A percentile compares a stretch with the other conserved stretches of the same genome.
These are phyloP conservation scores for Periophthalmus modestus DNA, from an alignment of 2,113 vertebrate species.

Conservation along the genomic window DNA sequence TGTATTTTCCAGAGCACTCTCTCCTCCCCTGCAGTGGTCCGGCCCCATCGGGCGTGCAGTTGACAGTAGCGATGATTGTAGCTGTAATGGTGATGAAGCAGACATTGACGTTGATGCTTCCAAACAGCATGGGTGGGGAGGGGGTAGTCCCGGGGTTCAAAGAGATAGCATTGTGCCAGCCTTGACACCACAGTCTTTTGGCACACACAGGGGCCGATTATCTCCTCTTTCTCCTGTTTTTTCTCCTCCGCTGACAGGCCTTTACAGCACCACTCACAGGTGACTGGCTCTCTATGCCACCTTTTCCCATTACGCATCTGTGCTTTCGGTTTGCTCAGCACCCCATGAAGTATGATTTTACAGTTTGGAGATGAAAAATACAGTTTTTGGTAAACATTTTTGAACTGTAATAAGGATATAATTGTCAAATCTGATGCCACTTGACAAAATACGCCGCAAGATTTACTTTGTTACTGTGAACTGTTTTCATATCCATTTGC, in stretches of 20 bases:
- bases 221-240: conserved; percentile 49
- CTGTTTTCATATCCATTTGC: too few species aligned
- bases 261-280: conserved; percentile 56
- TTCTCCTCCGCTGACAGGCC: conserved; percentile 45
- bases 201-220: conserved; percentile 61
- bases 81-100: conserved; percentile 47
- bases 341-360: background rate
- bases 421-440: too few species aligned
- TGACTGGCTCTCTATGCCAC: conserved; percentile 52
- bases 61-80: conserved; percentile 51
- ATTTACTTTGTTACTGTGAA: too few species aligned
- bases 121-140: conserved; percentile 53
- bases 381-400: background rate
- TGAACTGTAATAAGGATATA: too few species aligned
- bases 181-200: conserved; percentile 31
- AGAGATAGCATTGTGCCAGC: conserved; percentile 34
- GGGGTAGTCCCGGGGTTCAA: conserved; percentile 49
- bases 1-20: conserved; percentile 21
- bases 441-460: too few species aligned
- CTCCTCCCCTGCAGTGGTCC: conserved; percentile 18
- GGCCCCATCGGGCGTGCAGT: conserved; percentile 26
- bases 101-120: conserved; percentile 66
- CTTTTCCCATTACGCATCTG: conserved; percentile 33
- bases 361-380: background rate
- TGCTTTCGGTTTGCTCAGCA: conserved; percentile 22